These are phyloP conservation scores for Drosophila neocordata DNA, from an alignment of 1,140 invertebrate species.

Conservation along the genomic window DNA sequence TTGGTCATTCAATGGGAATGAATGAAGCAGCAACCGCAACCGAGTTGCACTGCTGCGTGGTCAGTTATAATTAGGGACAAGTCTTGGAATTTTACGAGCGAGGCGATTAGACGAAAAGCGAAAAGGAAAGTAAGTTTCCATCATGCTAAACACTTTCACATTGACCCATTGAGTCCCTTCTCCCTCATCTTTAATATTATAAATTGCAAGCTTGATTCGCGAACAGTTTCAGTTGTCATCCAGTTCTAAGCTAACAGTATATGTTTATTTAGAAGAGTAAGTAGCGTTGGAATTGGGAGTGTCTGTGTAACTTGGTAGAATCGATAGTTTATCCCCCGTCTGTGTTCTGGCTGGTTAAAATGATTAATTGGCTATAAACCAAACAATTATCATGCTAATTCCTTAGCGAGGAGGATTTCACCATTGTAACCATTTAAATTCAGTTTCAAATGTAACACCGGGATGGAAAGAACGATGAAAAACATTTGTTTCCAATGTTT, in stretches of 20 bases:
- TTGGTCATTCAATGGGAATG: slow-evolving; percentile 31
- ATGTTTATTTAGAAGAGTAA: slow-evolving; percentile 39
- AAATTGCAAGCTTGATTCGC: slow-evolving; percentile 61
- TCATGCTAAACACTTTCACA: slow-evolving; percentile 41
- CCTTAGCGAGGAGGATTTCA: neutral
- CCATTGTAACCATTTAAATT: slow-evolving; percentile 13
- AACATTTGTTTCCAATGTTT: slow-evolving; percentile 36
- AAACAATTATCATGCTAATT: slow-evolving; percentile 60
- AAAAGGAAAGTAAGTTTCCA: slow-evolving; percentile 27
- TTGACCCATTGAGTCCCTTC: slow-evolving; percentile 34
- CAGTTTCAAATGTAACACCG: slow-evolving; percentile 22
- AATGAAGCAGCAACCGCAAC: slow-evolving; percentile 34
- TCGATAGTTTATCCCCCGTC: slow-evolving; percentile 11
- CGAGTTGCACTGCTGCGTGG: slow-evolving; percentile 71
- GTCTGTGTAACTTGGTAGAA: slow-evolving; percentile 25
- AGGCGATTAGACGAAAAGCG: slow-evolving; percentile 54
- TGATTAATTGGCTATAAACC: slow-evolving; percentile 72
- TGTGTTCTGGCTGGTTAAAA: slow-evolving; percentile 17
- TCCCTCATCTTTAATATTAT: slow-evolving; percentile 58
- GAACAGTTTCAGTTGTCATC: slow-evolving; percentile 40
- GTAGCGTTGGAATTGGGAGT: slow-evolving; percentile 33
- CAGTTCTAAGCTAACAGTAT: slow-evolving; percentile 30
- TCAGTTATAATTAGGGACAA: slow-evolving; percentile 74
- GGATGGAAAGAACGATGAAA: slow-evolving; percentile 16
- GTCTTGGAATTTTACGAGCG: slow-evolving; percentile 57